phyloP scores from a whole-genome alignment of 1,140 invertebrate genomes.

The Drosophila baimaii region DNA sequence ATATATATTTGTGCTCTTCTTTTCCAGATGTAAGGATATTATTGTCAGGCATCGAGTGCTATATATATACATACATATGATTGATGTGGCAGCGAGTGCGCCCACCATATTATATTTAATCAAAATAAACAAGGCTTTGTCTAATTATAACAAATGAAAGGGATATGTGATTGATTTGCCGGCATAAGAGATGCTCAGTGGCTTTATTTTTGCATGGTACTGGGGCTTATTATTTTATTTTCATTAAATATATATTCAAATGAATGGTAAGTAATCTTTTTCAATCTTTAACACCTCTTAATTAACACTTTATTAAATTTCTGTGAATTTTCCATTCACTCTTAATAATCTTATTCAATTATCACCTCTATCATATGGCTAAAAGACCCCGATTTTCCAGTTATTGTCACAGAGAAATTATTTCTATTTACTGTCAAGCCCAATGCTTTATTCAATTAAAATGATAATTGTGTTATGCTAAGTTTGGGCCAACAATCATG shows the following conservation, averaged over 20 bases:
- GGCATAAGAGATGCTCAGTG: background rate
- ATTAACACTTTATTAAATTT: background rate
- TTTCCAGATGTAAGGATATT: slow-evolving; percentile 2
- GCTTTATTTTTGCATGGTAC: too few species aligned
- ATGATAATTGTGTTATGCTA: slow-evolving; percentile 33
- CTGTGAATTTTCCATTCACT: too few species aligned
- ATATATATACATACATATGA: too few species aligned
- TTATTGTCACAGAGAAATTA: background rate
- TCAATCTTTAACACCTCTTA: background rate
- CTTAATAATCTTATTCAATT: slow-evolving; percentile 6
- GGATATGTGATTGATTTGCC: background rate
- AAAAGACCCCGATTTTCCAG: background rate
- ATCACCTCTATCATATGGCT: background rate
- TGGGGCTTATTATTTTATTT: too few species aligned
- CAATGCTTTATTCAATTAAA: slow-evolving; percentile 43
- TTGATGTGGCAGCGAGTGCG: slow-evolving; percentile 39
- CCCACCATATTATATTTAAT: slow-evolving; percentile 16
- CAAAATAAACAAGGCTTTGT: slow-evolving; percentile 26
- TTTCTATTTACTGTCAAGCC: slow-evolving; percentile 8
- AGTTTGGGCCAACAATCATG: slow-evolving; percentile 15
- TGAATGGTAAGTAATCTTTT: background rate
- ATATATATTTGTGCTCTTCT: background rate
- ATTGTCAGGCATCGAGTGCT: slow-evolving; percentile 41
- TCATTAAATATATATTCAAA: too few species aligned
- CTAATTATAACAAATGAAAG: slow-evolving; percentile 55